Base-by-base conservation (phyloP, 2,113 vertebrate genomes). In the Empidonax alnorum region DNA sequence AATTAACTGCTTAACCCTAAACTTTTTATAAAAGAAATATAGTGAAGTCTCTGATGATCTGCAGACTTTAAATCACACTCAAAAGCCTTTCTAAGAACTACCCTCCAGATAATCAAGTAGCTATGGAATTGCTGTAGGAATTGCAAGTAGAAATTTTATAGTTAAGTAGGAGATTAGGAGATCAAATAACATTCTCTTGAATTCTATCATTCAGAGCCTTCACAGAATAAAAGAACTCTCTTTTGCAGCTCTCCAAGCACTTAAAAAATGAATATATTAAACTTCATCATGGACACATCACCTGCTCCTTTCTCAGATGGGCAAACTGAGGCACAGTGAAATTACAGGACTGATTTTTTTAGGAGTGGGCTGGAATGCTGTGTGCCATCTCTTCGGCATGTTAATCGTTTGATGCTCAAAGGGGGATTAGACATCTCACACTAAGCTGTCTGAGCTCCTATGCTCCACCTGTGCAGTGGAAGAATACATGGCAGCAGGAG, bases 21-120 rank as follows among this genome's bases (percentile, higher is more conserved):
- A 80, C 19, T 81, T 67, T 81, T 89, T 86, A 31, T 84, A n/a
- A 86, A 94, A 84, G 25, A 94, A 73, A 90, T 85, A 71, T 13
- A 42, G 62, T 71, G 22, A 44, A n/a, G 17, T 25, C 27, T 90
- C 63, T 83, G 50, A 59, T 58, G 52, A 74, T 69, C 63, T 90
- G 19, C 47, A 67, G 42, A 56, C 27, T 88, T 89, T 62, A 93
- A 90, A 79, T 66, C 6, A 12, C 33, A 55, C 27, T 63, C 53
- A 66, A 35, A 95, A 80, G 3, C 33, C 33, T 96, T 87, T 87
- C 46, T 79, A 73, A 80, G 73, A 83, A 93, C 67, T 74, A 77
- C 28, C 17, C 67, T 92, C 39, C 75, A 88, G 75, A 71, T 87
- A 91, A 91, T 50, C 82, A 91, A 83, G 50, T 77, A 77, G 23